A percentile compares a stretch with the other conserved stretches of the same genome.
phyloP scores from a whole-genome alignment of 2,113 vertebrate species.

The Ariopsis seemanni region DNA sequence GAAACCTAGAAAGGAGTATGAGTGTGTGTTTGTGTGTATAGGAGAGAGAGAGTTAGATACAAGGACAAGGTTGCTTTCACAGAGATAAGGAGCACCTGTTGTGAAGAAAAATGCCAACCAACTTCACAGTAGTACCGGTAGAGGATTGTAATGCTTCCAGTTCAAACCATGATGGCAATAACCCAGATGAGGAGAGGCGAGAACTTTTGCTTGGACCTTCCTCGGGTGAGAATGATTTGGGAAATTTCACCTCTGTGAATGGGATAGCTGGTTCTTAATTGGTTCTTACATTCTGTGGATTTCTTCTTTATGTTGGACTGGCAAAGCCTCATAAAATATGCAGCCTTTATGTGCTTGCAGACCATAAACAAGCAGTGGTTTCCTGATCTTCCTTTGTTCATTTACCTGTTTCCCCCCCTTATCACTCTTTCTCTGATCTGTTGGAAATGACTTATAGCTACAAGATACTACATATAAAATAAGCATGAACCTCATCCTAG shows the following conservation, averaged over 20 bases:
- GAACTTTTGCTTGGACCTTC: slow-evolving; percentile 7
- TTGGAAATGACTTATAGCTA: not conserved
- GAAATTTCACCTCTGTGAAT: not conserved
- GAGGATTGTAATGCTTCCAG: slow-evolving; percentile 49
- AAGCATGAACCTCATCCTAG: not conserved
- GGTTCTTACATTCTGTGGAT: not conserved
- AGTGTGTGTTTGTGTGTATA: slow-evolving; percentile 2
- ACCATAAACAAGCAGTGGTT: slow-evolving; percentile 32
- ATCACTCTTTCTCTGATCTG: not conserved
- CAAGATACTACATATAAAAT: not conserved
- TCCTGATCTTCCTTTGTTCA: not conserved
- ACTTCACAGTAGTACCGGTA: slow-evolving; percentile 63
- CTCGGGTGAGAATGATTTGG: slow-evolving; percentile 50
- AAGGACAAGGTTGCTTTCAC: not conserved
- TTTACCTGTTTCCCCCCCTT: not conserved
- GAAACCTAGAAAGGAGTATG: slow-evolving; percentile 2
- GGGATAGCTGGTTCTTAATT: not conserved
- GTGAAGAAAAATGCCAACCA: slow-evolving; percentile 60
- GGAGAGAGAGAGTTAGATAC: not conserved
- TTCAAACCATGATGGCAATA: slow-evolving; percentile 22
- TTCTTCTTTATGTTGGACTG: not conserved
- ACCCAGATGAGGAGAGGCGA: slow-evolving; percentile 29
- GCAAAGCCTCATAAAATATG: not conserved
- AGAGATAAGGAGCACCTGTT: slow-evolving; percentile 27
- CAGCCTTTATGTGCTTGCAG: not conserved